These are phyloP conservation scores for Eubucco bourcierii DNA, from an alignment of 2,113 vertebrate species.

Conservation along the genomic window DNA sequence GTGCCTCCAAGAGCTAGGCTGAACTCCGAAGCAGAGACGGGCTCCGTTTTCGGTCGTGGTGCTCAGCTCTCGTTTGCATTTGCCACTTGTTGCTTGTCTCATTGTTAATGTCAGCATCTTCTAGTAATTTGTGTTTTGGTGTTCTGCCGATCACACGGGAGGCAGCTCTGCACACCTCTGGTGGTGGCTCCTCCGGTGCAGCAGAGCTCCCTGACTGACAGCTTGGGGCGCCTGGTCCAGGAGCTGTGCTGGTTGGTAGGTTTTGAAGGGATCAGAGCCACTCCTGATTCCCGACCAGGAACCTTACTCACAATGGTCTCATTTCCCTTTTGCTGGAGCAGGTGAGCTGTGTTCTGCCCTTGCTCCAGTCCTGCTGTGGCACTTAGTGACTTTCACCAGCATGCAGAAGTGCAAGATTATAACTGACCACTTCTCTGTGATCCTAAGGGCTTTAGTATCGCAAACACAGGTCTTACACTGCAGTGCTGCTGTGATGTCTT, in stretches of 20 bases:
- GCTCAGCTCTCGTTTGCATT: not conserved
- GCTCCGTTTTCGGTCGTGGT: fast-evolving
- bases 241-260: not conserved
- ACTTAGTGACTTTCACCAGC: not conserved
- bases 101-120: not conserved
- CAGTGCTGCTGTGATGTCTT: not conserved
- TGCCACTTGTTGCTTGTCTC: not conserved
- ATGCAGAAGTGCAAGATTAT: not conserved
- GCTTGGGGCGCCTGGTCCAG: fast-evolving
- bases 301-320: not conserved
- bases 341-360: not conserved
- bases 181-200: not conserved
- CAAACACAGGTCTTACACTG: not conserved
- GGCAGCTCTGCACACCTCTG: not conserved
- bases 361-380: not conserved
- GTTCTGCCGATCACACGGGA: not conserved
- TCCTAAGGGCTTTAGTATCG: not conserved
- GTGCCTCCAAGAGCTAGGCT: not conserved
- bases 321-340: not conserved
- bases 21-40: not conserved
- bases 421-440: not conserved
- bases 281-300: not conserved
- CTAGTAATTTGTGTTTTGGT: not conserved
- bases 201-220: not conserved
- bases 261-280: not conserved